These are phyloP conservation scores for Ormia ochracea DNA, from an alignment of 2,888 invertebrate species.

Conservation along the genomic window DNA sequence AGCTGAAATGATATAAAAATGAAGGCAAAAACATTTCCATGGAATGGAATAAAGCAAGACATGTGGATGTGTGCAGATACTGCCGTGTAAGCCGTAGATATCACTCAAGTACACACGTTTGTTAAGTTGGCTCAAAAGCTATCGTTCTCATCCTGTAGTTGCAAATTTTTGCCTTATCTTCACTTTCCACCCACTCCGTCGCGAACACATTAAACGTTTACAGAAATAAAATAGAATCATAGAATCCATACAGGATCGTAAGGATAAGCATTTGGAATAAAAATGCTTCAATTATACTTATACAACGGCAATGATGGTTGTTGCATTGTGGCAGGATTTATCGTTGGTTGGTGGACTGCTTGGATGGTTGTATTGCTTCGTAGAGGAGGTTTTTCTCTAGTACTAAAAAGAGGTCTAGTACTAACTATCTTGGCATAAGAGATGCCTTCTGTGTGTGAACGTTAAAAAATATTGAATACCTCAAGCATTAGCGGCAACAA, in stretches of 20 bases:
- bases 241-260: constrained; percentile 53
- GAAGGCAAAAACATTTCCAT: constrained; percentile 42
- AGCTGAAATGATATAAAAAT: constrained; percentile 64
- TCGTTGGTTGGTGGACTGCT: neutral
- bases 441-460: constrained; percentile 4
- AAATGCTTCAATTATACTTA: constrained; percentile 66
- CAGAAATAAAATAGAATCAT: constrained; percentile 65
- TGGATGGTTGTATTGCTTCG: constrained; percentile 27
- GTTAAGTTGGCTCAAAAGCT: constrained; percentile 12
- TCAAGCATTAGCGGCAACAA: constrained; percentile 48
- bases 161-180: neutral
- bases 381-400: constrained; percentile 43
- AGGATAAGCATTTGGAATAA: constrained; percentile 70
- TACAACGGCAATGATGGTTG: constrained; percentile 61
- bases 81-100: neutral
- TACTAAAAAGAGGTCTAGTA: constrained; percentile 44
- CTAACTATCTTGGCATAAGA: constrained; percentile 4
- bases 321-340: constrained; percentile 21
- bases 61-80: neutral
- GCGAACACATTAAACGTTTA: neutral
- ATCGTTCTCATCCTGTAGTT: neutral
- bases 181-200: neutral
- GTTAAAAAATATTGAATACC: constrained; percentile 39
- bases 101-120: neutral
- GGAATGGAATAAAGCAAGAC: constrained; percentile 50